These are phyloP conservation scores for Papilio xuthus DNA, from an alignment of 1,140 invertebrate genomes.

Conservation along the genomic window DNA sequence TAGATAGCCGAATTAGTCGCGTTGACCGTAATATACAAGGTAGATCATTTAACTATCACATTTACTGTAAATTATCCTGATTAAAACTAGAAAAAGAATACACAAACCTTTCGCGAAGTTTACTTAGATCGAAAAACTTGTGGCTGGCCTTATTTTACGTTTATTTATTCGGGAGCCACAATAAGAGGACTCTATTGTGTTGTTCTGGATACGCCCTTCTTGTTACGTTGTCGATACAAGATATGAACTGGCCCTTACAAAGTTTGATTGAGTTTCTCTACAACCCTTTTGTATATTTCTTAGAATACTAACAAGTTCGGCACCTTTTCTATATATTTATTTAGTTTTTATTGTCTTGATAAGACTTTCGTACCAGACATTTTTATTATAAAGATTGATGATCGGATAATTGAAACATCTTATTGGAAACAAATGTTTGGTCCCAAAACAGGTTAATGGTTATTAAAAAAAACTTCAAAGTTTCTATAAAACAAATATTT, in stretches of 20 bases:
- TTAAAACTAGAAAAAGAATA: not conserved
- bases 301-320: not conserved
- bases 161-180: constrained; percentile 33
- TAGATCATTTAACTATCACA: not conserved
- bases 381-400: not conserved
- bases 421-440: not conserved
- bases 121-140: constrained; percentile 32
- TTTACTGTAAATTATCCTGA: not conserved
- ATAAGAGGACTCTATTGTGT: constrained; percentile 26
- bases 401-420: not conserved
- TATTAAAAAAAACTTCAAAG: too few relatives aligned
- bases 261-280: constrained; percentile 30
- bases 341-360: not conserved
- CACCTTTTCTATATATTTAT: not conserved
- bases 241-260: constrained; percentile 29
- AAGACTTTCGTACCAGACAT: not conserved
- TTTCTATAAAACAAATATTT: too few relatives aligned
- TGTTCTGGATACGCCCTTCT: constrained; percentile 31
- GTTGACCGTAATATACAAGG: not conserved
- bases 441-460: too few relatives aligned
- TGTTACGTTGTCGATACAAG: constrained; percentile 28
- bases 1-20: too few relatives aligned
- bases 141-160: not conserved
- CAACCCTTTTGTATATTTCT: constrained; percentile 34
- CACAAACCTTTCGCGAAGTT: constrained; percentile 1